Evolutionary conservation across 2,888 invertebrate genomes (phyloP).

Genomic region (Rhyacophila evoluta): DNA sequence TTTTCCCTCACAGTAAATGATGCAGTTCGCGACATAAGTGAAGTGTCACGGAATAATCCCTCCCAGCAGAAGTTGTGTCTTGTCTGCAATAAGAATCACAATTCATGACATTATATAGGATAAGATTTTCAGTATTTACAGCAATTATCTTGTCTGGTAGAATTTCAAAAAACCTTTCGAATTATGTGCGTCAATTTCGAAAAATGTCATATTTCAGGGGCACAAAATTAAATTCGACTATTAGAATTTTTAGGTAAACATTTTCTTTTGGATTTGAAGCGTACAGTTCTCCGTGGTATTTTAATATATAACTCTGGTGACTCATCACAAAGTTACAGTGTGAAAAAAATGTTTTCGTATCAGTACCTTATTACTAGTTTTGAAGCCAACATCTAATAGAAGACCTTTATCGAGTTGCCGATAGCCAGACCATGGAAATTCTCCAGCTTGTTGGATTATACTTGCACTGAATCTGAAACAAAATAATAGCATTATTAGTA

Average conservation of each 20-base stretch:
- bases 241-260: no score
- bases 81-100: constrained; percentile 69
- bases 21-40: constrained; percentile 77
- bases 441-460: constrained; percentile 81
- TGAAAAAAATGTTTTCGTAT: not conserved
- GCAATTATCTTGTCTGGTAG: no score
- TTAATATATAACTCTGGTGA: no score
- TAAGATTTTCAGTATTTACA: no score
- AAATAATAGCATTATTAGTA: no score
- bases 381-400: constrained; percentile 81
- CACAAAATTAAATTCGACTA: no score
- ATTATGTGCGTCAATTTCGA: no score
- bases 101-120: no score
- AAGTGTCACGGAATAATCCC: constrained; percentile 83
- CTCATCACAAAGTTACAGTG: not conserved
- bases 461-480: constrained; percentile 75
- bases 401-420: constrained; percentile 82
- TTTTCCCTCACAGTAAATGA: constrained; percentile 91
- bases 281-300: no score
- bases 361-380: constrained; percentile 71
- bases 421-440: constrained; percentile 87
- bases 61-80: constrained; percentile 92
- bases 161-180: no score
- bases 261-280: no score
- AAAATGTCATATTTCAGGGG: no score